phyloP scores from a whole-genome alignment of 2,888 invertebrate species.

The Torymus tubicola region DNA sequence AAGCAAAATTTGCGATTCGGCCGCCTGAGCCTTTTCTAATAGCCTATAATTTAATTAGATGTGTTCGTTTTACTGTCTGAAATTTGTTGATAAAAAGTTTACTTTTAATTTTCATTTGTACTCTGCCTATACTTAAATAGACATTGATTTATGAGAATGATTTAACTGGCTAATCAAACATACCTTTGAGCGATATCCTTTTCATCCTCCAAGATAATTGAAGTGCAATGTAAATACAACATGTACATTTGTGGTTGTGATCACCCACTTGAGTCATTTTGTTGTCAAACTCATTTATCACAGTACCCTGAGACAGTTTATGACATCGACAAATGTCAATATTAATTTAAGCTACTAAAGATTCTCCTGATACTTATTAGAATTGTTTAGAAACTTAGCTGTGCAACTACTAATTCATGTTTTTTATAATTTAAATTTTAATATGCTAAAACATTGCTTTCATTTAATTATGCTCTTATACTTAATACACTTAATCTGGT shows the following conservation, averaged over 20 bases:
- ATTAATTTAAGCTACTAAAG: neutral
- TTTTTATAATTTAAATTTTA: too few relatives aligned
- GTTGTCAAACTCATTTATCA: conserved; percentile 12
- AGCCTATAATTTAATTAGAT: too few relatives aligned
- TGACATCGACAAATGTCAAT: neutral
- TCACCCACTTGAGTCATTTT: neutral
- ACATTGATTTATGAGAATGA: conserved; percentile 43
- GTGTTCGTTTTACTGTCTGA: conserved; percentile 6
- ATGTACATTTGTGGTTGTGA: too few relatives aligned
- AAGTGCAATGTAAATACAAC: conserved; percentile 11
- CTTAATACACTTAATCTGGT: too few relatives aligned
- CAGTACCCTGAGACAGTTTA: neutral
- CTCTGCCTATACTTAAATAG: conserved; percentile 17
- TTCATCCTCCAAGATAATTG: conserved; percentile 13
- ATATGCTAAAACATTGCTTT: too few relatives aligned
- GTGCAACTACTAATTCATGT: too few relatives aligned
- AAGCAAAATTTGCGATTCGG: too few relatives aligned
- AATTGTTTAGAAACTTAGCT: too few relatives aligned
- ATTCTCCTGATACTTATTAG: neutral
- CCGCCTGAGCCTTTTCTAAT: too few relatives aligned
- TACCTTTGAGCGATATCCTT: conserved; percentile 13
- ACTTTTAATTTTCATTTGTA: conserved; percentile 29
- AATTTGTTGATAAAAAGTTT: conserved; percentile 27
- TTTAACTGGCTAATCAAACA: conserved; percentile 40
- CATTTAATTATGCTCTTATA: too few relatives aligned